A percentile compares a stretch with the other conserved stretches of the same genome.
These are phyloP conservation scores for Meloe dianella DNA, from an alignment of 2,888 invertebrate genomes.

Conservation along the genomic window DNA sequence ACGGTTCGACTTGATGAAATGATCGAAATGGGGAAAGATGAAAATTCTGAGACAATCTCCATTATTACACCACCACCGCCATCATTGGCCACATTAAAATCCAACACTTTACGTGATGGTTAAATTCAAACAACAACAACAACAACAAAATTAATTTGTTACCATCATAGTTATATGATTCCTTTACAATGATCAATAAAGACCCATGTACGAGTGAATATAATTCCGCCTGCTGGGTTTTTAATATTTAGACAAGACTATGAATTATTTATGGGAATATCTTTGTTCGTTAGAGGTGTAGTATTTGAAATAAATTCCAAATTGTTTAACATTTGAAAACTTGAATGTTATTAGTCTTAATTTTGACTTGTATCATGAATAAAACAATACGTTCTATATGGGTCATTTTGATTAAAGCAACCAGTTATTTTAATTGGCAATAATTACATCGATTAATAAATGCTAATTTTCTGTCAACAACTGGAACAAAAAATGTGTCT, in stretches of 20 bases:
- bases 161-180: slow-evolving; percentile 20
- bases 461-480: not conserved
- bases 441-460: slow-evolving; percentile 26
- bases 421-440: slow-evolving; percentile 28
- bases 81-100: slow-evolving; percentile 4
- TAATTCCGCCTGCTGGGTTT: slow-evolving; percentile 30
- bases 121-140: not conserved
- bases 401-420: slow-evolving; percentile 25
- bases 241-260: slow-evolving; percentile 24
- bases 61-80: slow-evolving; percentile 26
- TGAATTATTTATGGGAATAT: slow-evolving; percentile 28
- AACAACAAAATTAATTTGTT: not conserved
- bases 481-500: not conserved
- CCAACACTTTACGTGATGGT: slow-evolving; percentile 13
- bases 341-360: not conserved
- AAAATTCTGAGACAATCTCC: not conserved
- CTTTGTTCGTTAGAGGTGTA: slow-evolving; percentile 16
- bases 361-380: not conserved
- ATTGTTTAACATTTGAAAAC: slow-evolving; percentile 3
- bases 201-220: slow-evolving; percentile 25
- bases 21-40: slow-evolving; percentile 35
- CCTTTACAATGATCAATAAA: slow-evolving; percentile 27
- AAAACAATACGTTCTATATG: slow-evolving; percentile 16
- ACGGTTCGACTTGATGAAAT: slow-evolving; percentile 42
- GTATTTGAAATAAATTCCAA: slow-evolving; percentile 4